phyloP scores from a whole-genome alignment of 2,113 vertebrate genomes.

The Lophura nycthemera region DNA sequence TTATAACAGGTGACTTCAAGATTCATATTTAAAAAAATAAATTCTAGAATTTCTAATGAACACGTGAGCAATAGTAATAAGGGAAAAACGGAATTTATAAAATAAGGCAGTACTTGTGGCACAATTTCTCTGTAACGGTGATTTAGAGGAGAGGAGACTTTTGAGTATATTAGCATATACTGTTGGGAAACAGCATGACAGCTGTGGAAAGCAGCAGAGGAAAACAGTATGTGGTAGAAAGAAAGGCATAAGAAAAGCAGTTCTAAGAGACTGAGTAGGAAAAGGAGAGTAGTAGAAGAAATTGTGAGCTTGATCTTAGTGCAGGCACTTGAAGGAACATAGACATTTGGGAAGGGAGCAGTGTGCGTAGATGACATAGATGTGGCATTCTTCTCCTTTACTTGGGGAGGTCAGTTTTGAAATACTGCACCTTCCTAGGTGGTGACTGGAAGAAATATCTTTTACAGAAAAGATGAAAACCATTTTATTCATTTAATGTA shows the following conservation, averaged over 20 bases:
- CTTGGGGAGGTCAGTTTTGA: neutral
- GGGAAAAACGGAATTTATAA: neutral
- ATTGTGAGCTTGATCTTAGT: neutral
- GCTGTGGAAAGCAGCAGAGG: slow-evolving; percentile 12
- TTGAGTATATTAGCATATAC: neutral
- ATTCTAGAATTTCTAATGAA: neutral
- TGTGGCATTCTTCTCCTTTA: neutral
- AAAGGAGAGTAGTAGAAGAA: neutral
- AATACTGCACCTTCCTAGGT: neutral
- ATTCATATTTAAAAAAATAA: neutral
- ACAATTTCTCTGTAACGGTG: neutral
- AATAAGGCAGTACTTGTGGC: neutral
- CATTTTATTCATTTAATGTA: neutral
- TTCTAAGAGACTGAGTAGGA: neutral
- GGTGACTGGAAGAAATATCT: neutral
- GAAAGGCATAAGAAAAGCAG: neutral
- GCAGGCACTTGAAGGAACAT: neutral
- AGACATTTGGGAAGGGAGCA: neutral
- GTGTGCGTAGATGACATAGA: fast-evolving
- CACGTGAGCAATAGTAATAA: neutral
- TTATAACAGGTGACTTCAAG: slow-evolving; percentile 80
- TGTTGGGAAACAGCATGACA: slow-evolving; percentile 21
- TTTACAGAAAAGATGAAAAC: neutral
- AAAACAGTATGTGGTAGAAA: slow-evolving; percentile 34
- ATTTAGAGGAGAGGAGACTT: neutral